These are phyloP conservation scores for Perithous albicinctus DNA, from an alignment of 2,888 invertebrate genomes.

Conservation along the genomic window DNA sequence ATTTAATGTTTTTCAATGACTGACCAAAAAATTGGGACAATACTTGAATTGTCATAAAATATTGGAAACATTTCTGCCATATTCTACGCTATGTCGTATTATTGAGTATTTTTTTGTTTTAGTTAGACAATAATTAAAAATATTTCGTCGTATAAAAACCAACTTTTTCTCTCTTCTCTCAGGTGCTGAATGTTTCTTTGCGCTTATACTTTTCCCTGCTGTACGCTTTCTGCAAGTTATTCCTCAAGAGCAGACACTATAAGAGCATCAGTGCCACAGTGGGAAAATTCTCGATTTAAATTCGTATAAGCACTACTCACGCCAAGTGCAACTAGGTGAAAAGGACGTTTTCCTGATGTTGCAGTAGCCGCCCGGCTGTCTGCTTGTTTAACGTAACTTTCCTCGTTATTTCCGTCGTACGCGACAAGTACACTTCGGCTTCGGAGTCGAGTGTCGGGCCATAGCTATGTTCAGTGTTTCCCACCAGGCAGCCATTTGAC, in stretches of 20 bases:
- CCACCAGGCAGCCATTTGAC: slow-evolving; percentile 63
- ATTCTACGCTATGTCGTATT: too few relatives aligned
- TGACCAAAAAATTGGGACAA: too few relatives aligned
- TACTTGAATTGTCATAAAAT: too few relatives aligned
- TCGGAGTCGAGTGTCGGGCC: slow-evolving; percentile 52
- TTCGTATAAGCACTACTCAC: slow-evolving; percentile 54
- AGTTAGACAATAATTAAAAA: too few relatives aligned
- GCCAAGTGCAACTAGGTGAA: slow-evolving; percentile 67
- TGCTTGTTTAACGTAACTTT: slow-evolving; percentile 74
- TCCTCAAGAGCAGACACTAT: background rate
- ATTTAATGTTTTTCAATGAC: too few relatives aligned
- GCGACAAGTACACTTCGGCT: slow-evolving; percentile 67
- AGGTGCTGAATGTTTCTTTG: background rate
- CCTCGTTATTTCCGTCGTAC: slow-evolving; percentile 73
- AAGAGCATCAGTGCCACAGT: background rate
- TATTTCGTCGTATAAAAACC: background rate
- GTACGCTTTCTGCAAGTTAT: background rate
- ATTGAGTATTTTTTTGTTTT: too few relatives aligned
- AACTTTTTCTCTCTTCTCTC: background rate
- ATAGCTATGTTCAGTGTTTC: slow-evolving; percentile 24
- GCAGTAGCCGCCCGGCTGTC: slow-evolving; percentile 57
- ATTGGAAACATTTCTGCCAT: too few relatives aligned
- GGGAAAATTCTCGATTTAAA: slow-evolving; percentile 33
- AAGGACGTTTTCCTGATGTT: slow-evolving; percentile 57
- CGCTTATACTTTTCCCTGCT: slow-evolving; percentile 3